Evolutionary conservation across 53 echinoderm and acorn worm species (phyloP).

Genomic region (Hippasteria phrygiana): DNA sequence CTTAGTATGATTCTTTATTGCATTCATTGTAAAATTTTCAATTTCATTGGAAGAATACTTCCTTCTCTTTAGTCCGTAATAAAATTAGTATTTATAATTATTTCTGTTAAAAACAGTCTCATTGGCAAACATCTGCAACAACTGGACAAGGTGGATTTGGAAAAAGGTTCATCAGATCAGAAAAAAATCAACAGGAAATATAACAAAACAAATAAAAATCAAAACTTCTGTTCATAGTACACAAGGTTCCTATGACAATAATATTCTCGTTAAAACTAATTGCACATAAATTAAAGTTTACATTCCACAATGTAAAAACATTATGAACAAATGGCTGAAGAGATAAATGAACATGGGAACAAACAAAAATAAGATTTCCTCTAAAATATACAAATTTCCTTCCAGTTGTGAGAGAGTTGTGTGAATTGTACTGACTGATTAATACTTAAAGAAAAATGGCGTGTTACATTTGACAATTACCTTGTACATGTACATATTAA

Average conservation of each 20-base stretch:
- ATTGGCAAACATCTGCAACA: background rate
- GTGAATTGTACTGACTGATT: too few relatives aligned
- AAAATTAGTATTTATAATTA: constrained; percentile 8
- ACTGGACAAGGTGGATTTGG: constrained; percentile 8
- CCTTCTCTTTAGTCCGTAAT: background rate
- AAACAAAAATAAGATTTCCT: too few relatives aligned
- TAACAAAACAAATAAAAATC: background rate
- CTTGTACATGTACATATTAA: too few relatives aligned
- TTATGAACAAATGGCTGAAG: background rate
- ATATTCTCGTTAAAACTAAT: background rate
- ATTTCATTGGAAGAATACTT: background rate
- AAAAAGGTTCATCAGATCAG: background rate
- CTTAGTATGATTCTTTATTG: too few relatives aligned
- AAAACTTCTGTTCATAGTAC: background rate
- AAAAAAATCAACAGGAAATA: background rate
- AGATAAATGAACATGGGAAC: background rate
- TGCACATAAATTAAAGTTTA: constrained; percentile 1
- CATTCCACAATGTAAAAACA: background rate
- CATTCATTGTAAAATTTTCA: constrained; percentile 1
- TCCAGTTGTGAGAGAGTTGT: too few relatives aligned
- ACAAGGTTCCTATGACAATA: background rate
- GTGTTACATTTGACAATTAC: too few relatives aligned
- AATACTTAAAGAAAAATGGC: too few relatives aligned
- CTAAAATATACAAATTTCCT: too few relatives aligned
- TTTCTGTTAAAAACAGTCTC: background rate